A percentile compares a stretch with the other conserved stretches of the same genome.
Evolutionary conservation across 1,140 invertebrate genomes (phyloP).

Genomic region (Leptestheria dahalacensis): DNA sequence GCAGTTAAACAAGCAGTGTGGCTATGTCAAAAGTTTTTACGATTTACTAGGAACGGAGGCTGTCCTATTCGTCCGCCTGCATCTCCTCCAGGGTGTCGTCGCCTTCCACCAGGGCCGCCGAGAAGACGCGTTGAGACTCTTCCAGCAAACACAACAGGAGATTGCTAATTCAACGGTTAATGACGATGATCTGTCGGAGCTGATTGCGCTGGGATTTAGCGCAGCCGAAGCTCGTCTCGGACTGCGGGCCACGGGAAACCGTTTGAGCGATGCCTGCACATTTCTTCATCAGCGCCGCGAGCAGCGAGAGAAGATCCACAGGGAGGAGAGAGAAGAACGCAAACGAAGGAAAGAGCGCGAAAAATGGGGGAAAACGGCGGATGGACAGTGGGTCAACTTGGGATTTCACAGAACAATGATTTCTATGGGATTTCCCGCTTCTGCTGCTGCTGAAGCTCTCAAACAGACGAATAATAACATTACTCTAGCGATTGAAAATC

Average conservation of each 20-base stretch:
- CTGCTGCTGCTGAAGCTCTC: slow-evolving; percentile 39
- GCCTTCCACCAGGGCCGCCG: slow-evolving; percentile 53
- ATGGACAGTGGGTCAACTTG: slow-evolving; percentile 36
- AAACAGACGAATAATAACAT: slow-evolving; percentile 48
- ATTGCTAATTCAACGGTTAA: slow-evolving; percentile 43
- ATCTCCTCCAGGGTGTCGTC: slow-evolving; percentile 59
- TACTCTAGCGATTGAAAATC: slow-evolving; percentile 42
- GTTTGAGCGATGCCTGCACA: slow-evolving; percentile 42
- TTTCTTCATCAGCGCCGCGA: slow-evolving; percentile 41
- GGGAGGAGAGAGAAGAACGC: slow-evolving; percentile 32
- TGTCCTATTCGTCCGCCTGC: slow-evolving; percentile 53
- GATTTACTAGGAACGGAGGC: slow-evolving; percentile 43
- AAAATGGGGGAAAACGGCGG: slow-evolving; percentile 31
- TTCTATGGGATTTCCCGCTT: slow-evolving; percentile 47
- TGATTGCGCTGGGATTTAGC: slow-evolving; percentile 37
- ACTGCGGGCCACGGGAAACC: slow-evolving; percentile 41
- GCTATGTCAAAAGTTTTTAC: slow-evolving; percentile 14
- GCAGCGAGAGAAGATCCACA: slow-evolving; percentile 34
- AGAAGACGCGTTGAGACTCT: slow-evolving; percentile 36
- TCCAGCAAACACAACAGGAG: slow-evolving; percentile 43
- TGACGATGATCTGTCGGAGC: slow-evolving; percentile 33
- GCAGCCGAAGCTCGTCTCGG: slow-evolving; percentile 43
- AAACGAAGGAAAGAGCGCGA: slow-evolving; percentile 22
- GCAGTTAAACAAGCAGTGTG: too few species aligned
- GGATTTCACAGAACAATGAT: slow-evolving; percentile 37